These are phyloP conservation scores for Bradypus variegatus DNA, from an alignment of 2,797 vertebrate genomes.

Conservation along the genomic window DNA sequence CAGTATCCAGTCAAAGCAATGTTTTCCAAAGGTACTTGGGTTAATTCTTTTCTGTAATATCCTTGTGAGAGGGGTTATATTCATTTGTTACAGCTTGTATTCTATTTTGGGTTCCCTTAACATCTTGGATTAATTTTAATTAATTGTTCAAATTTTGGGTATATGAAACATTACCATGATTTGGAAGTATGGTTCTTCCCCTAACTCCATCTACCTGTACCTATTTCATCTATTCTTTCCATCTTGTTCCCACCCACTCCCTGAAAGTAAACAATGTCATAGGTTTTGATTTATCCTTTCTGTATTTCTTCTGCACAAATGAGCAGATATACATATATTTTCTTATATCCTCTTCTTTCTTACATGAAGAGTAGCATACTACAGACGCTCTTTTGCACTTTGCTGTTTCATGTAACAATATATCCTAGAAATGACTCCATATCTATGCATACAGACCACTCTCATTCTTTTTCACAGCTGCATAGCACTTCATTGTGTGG, in stretches of 20 bases:
- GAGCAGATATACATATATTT: not conserved
- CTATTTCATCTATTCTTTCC: not conserved
- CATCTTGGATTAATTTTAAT: not conserved
- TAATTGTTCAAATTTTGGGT: not conserved
- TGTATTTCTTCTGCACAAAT: not conserved
- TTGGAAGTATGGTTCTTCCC: not conserved
- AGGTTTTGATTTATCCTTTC: not conserved
- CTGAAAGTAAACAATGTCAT: not conserved
- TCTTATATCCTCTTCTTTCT: not conserved
- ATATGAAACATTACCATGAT: not conserved
- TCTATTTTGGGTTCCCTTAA: not conserved
- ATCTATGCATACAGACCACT: not conserved
- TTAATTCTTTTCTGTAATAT: not conserved
- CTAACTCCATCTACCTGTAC: not conserved
- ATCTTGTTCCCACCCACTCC: not conserved
- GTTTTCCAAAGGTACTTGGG: not conserved
- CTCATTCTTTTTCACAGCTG: not conserved
- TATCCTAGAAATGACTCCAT: not conserved
- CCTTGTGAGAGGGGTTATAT: too few relatives aligned
- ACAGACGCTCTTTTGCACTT: not conserved
- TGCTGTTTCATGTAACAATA: not conserved
- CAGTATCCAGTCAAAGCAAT: not conserved
- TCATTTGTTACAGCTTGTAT: not conserved
- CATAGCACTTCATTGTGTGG: not conserved
- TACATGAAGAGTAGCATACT: not conserved